Percentiles rank a stretch among this genome's conserved stretches.
These are phyloP conservation scores for Hippocampus abdominalis DNA, from an alignment of 2,113 vertebrate genomes.

Conservation along the genomic window DNA sequence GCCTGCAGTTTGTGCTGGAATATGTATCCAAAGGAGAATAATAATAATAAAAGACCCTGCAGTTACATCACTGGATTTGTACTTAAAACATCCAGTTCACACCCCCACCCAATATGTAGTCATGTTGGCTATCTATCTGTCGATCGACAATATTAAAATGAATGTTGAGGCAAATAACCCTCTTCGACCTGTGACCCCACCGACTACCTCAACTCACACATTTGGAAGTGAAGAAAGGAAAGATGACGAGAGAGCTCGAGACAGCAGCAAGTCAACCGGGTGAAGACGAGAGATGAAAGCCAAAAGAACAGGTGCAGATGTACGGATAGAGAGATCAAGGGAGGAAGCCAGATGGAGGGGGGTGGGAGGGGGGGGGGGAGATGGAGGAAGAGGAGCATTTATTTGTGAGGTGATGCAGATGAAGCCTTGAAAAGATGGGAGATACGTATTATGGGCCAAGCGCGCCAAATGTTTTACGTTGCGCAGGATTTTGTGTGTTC, in stretches of 20 bases:
- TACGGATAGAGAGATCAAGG: slow-evolving; percentile 15
- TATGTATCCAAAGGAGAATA: neutral
- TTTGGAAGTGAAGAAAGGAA: neutral
- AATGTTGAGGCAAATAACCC: neutral
- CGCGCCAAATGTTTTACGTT: too few species aligned
- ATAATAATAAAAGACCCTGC: neutral
- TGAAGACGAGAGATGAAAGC: slow-evolving; percentile 46
- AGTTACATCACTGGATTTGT: neutral
- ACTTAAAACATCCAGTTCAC: too few species aligned
- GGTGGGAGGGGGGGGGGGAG: neutral
- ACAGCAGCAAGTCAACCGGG: slow-evolving; percentile 18
- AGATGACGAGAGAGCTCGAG: slow-evolving; percentile 13
- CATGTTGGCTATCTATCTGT: too few species aligned
- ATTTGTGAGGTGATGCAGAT: slow-evolving; percentile 21
- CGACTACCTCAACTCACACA: too few species aligned
- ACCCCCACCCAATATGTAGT: too few species aligned
- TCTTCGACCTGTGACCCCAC: too few species aligned
- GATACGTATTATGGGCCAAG: neutral
- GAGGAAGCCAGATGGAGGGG: slow-evolving; percentile 4
- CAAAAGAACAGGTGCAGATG: slow-evolving; percentile 44
- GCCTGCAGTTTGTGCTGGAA: neutral
- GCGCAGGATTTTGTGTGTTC: neutral
- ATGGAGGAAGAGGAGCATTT: slow-evolving; percentile 17
- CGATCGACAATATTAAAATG: neutral
- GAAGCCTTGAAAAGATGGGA: neutral